Base-by-base conservation (phyloP, 2,888 invertebrate species). In the Hypselothyrea guttata region DNA sequence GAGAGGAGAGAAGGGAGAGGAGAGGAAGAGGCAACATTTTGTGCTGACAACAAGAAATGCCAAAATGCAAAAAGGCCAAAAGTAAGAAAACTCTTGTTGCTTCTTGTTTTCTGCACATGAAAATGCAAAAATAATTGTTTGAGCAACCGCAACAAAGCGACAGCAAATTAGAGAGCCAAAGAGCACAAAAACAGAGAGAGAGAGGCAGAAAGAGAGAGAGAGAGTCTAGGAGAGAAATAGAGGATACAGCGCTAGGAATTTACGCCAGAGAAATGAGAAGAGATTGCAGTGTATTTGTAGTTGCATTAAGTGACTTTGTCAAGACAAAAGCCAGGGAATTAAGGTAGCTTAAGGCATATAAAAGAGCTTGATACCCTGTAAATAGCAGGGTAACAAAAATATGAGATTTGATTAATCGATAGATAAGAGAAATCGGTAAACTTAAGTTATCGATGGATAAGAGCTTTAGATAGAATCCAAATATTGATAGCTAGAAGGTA, bases 71-170 rank as follows among this genome's bases (percentile, higher is more conserved):
- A 41, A 18, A 22, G 9, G 31, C 5, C 16, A 9, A 48, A 45
- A 45, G 35, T 16, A 30, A 27, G 38, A 22, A 38, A 38, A 16
- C 44, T 53, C n/a, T 30, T 30, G 30, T 7, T 48, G 5, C 8
- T 27, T 22, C 5, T 47, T 15, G 12, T 51, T 53, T 56, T 55
- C n/a, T 55, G 15, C 46, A 53, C 48, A 53, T 58, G 48, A 67
- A 60, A 73, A 76, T 73, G 76, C 58, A 61, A 52, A 67, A 76
- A 76, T 72, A 73, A 76, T 73, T 72, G 73, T 56, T 76, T 56
- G 46, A 61, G 58, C 40, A 64, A 61, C 73, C 73, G 64, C 76
- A 73, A 57, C 73, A 76, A 67, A 76, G 64, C 55, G 34, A 51
- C 30, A 41, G 37, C 40, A 76, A 73, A 76, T 73, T 73, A 61